Evolutionary conservation across 2,888 invertebrate genomes (phyloP), one percentile per base, ranked within the genome.

Genomic region (Thumatha senex): DNA sequence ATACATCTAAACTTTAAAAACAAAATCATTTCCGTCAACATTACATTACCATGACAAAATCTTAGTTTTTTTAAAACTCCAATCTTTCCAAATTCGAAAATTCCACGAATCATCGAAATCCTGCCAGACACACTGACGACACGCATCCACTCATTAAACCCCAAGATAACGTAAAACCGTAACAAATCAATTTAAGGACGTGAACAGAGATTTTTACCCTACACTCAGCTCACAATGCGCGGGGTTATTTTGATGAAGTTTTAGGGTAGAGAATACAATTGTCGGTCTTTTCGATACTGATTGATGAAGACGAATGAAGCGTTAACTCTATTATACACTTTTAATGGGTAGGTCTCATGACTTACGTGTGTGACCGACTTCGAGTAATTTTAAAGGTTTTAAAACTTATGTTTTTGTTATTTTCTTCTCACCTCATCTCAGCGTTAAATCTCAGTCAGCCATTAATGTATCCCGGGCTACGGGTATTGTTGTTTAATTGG

Each of bases 231-330:
- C 54, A 55, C 51, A 34, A 48, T 54, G 49, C 42, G 39, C 46
- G 43, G 54, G 60, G 58, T 63, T 56, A 61, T 58, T 50, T 58
- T 74, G 72, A 74, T 76, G 63, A 72, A 67, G 52, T 56, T 58
- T 58, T 67, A 66, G 71, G 71, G 73, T 67, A 52, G 58, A 44
- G 11, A 4, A 38, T 18, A 74, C 70, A 71, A 75, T 69, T 46
- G 59, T 36, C 42, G 63, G 57, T 58, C 63, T 11, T 71, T 67
- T 67, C 67, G 41, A 8, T 34, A 30, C 31, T 76, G 80, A 78
- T 74, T 67, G 76, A 80, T 80, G 72, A 68, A 70, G 80, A 78
- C 34, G 48, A 59, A 79, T 79, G 44, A 45, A 15, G 24, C 51
- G 48, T 51, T 51, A 15, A 40, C 45, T 44, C 31, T 41, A 52